A percentile compares a stretch with the other conserved stretches of the same genome.
phyloP scores from a whole-genome alignment of 2,888 invertebrate species.

The Spodoptera littoralis region DNA sequence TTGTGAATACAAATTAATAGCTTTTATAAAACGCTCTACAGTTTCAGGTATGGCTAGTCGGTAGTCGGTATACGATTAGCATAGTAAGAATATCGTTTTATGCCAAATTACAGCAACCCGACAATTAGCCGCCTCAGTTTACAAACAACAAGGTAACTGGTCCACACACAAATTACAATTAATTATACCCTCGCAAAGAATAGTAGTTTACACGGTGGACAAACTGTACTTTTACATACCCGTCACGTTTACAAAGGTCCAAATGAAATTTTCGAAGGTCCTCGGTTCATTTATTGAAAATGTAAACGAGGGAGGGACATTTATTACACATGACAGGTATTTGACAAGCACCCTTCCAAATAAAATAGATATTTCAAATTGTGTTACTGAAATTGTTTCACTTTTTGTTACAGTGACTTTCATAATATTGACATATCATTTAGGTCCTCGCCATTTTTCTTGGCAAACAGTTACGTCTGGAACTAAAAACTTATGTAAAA shows the following conservation, averaged over 20 bases:
- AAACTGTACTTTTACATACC: conserved; percentile 56
- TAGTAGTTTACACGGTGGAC: conserved; percentile 40
- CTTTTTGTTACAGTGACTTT: conserved; percentile 35
- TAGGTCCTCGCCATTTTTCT: conserved; percentile 30
- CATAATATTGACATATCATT: conserved; percentile 47
- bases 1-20: conserved; percentile 25
- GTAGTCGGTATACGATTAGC: conserved; percentile 47
- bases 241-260: conserved; percentile 62
- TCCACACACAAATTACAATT: conserved; percentile 48
- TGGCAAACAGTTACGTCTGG: conserved; percentile 21
- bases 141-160: conserved; percentile 41
- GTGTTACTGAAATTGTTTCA: conserved; percentile 50
- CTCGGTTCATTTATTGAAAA: conserved; percentile 67
- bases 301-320: conserved; percentile 64
- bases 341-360: conserved; percentile 60
- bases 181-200: conserved; percentile 48
- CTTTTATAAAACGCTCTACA: conserved; percentile 16
- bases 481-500: conserved; percentile 38
- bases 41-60: conserved; percentile 27
- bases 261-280: conserved; percentile 64
- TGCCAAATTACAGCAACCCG: conserved; percentile 24
- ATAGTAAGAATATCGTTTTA: conserved; percentile 45
- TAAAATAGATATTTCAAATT: conserved; percentile 60
- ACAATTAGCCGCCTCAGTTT: conserved; percentile 38
- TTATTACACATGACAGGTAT: conserved; percentile 65